Percentiles rank a stretch among this genome's conserved stretches.
Evolutionary conservation across 2,888 invertebrate genomes (phyloP).

Genomic region (Sinodicranocentrus sp.): DNA sequence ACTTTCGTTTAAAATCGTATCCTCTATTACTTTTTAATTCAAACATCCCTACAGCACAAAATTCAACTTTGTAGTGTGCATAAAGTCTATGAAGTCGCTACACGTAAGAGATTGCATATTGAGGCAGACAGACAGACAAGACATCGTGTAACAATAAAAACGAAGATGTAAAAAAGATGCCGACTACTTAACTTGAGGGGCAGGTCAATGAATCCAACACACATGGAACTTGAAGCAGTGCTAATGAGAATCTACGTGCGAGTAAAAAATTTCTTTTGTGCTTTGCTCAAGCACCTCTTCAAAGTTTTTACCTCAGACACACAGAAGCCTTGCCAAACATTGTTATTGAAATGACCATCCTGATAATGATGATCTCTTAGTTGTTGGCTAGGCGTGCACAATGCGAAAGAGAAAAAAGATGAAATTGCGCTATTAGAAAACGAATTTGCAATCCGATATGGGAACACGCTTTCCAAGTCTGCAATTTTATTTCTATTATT

Average conservation of each 20-base stretch:
- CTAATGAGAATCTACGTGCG: conserved; percentile 52
- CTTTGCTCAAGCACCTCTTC: not conserved
- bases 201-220: conserved; percentile 68
- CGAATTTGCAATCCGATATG: conserved; percentile 56
- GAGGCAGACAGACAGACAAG: too few species aligned
- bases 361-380: conserved; percentile 4
- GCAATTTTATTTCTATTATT: not conserved
- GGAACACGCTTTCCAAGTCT: conserved; percentile 20
- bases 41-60: too few species aligned
- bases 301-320: not conserved
- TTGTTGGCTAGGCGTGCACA: not conserved
- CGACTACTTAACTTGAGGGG: conserved; percentile 59
- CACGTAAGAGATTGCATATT: too few species aligned
- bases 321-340: conserved; percentile 19
- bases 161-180: conserved; percentile 43
- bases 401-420: conserved; percentile 2
- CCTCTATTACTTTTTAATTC: conserved; percentile 2
- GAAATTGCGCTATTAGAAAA: conserved; percentile 29
- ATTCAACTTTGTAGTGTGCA: too few species aligned
- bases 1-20: not conserved
- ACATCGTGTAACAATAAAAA: conserved; percentile 31
- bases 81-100: too few species aligned
- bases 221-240: conserved; percentile 53
- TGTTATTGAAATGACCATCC: conserved; percentile 8
- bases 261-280: conserved; percentile 2